A percentile compares a stretch with the other conserved stretches of the same genome.
Evolutionary conservation across 2,797 vertebrate species (phyloP).

Genomic region (Lemur catta): DNA sequence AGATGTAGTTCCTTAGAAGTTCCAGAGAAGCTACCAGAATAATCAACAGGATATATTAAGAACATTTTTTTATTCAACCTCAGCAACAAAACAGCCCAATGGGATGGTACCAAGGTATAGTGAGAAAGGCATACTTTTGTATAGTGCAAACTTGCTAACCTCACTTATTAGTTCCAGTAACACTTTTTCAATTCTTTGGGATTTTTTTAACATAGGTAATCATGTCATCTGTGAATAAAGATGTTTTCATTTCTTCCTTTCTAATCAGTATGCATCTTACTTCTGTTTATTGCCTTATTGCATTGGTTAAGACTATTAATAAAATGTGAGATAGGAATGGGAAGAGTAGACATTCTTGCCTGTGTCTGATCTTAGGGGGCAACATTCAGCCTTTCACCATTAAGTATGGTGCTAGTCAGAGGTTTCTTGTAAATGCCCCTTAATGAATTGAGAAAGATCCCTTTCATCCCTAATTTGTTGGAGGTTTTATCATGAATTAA

Average conservation of each 20-base stretch:
- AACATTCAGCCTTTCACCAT: neutral
- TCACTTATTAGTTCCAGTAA: neutral
- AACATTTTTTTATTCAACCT: neutral
- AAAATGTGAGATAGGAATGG: neutral
- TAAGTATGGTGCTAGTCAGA: neutral
- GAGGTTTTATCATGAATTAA: neutral
- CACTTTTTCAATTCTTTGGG: neutral
- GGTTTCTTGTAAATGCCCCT: neutral
- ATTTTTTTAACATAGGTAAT: neutral
- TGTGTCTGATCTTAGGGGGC: neutral
- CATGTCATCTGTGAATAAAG: neutral
- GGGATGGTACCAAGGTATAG: too few species aligned
- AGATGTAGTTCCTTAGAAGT: neutral
- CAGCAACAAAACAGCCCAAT: neutral
- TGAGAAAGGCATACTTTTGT: neutral
- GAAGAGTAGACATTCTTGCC: neutral
- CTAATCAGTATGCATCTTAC: neutral
- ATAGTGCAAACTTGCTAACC: neutral
- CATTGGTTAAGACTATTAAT: neutral
- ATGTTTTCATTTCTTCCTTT: neutral
- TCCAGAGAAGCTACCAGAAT: neutral
- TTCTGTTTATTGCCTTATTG: neutral
- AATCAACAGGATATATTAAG: neutral
- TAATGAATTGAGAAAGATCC: neutral
- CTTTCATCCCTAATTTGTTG: neutral